These are phyloP conservation scores for Danio jaintianensis DNA, from an alignment of 2,797 vertebrate genomes.

Conservation along the genomic window DNA sequence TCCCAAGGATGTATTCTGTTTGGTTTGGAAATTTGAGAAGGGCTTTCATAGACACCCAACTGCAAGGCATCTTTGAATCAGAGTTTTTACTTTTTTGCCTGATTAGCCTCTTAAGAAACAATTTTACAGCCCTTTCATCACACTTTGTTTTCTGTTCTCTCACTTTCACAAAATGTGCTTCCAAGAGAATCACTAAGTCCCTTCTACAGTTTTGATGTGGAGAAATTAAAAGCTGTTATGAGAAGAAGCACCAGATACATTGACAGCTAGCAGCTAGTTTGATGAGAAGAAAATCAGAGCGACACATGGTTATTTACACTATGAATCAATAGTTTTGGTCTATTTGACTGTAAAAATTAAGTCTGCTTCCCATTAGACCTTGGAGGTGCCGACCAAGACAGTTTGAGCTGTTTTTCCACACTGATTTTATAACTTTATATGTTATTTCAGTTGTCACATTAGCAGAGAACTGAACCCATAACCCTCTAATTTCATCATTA, in stretches of 20 bases:
- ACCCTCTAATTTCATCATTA: too few relatives aligned
- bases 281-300: background rate
- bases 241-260: conserved; percentile 28
- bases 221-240: conserved; percentile 48
- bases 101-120: conserved; percentile 26
- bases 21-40: conserved; percentile 76
- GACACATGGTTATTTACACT: conserved; percentile 41
- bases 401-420: background rate
- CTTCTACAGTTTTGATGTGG: conserved; percentile 41
- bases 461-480: background rate
- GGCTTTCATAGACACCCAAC: conserved; percentile 68
- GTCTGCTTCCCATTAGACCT: background rate
- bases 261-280: background rate
- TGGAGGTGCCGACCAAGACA: background rate
- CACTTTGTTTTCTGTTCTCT: background rate
- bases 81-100: conserved; percentile 52
- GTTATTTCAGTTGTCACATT: background rate
- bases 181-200: conserved; percentile 25
- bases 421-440: background rate
- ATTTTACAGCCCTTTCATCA: conserved; percentile 59
- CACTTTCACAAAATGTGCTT: conserved; percentile 33
- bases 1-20: conserved; percentile 72
- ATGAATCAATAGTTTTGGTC: background rate
- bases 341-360: background rate
- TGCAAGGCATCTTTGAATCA: conserved; percentile 57